Conservation (phyloP, 2,888 invertebrate genomes). For the Icerya purchasi region DNA sequence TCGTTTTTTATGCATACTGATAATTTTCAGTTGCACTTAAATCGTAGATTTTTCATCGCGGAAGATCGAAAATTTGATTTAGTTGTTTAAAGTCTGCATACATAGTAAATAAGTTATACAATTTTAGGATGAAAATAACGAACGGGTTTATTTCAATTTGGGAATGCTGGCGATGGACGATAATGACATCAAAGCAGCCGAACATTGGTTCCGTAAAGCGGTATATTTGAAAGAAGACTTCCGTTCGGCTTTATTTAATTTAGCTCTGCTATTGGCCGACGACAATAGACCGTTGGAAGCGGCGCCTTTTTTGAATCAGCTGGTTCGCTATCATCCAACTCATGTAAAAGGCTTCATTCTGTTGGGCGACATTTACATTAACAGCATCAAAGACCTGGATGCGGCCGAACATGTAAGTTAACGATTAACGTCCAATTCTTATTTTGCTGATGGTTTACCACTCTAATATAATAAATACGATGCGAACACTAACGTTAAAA, state of each 20-base stretch:
- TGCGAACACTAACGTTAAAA: no score
- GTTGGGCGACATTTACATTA: conserved; percentile 87
- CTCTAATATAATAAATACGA: no score
- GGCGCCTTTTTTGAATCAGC: conserved; percentile 72
- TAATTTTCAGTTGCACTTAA: no score
- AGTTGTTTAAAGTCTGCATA: no score
- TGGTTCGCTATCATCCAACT: conserved; percentile 75
- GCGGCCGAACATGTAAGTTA: conserved; percentile 75
- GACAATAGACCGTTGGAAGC: conserved; percentile 72
- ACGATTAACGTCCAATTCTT: no score
- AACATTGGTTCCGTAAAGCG: conserved; percentile 67
- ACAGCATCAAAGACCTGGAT: conserved; percentile 79
- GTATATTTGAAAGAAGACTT: conserved; percentile 73
- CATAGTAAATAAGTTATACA: no score
- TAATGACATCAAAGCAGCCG: conserved; percentile 66
- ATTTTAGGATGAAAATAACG: conserved; percentile 44
- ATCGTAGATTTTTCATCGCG: no score
- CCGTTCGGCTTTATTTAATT: conserved; percentile 80
- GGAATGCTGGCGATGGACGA: conserved; percentile 96
- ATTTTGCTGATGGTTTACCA: no score
- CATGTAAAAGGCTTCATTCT: conserved; percentile 86
- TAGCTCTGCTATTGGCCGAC: conserved; percentile 74
- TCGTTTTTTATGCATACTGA: no score
- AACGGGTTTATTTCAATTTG: conserved; percentile 80
- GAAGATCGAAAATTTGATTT: no score